Base-by-base conservation (phyloP, 92 coral and sea anemone genomes). In the Diadumene lineata region DNA sequence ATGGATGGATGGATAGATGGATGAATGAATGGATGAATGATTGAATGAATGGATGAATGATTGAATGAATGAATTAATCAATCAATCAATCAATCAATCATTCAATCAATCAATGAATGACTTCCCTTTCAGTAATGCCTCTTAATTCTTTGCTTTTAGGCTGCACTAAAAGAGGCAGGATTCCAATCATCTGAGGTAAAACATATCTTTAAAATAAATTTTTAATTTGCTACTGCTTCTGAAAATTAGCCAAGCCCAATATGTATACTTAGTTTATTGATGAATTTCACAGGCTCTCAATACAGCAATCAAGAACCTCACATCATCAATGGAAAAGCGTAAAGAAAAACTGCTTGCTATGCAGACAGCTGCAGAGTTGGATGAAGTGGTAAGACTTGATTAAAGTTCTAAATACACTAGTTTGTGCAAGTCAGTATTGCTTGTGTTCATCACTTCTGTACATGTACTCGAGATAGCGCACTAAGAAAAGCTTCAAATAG, bases 291-390 rank as follows among this genome's bases (percentile, higher is more conserved):
- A 92, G 98, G 92, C 96, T 48, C 76, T 93, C 19, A 86, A 84
- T 65, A 72, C 87, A 8, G 87, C 92, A 44, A 86, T 94, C 72
- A 92, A 92, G 60, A 92, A 82, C 66, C 81, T 91, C 1, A 81
- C 85, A 0, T 51, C 94, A 24, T 83, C 97, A 18, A 72, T 89
- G 51, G 81, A 88, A 26, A 94, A 82, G 43, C 80, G 97, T 70
- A 88, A 91, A 30, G 98, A 94, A 56, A 94, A 94, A 79, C 79
- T 94, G 34, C 89, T 85, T 1, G 97, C 93, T 21, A 86, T 94
- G 90, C 94, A 92, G 44, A 85, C 98, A 56, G 97, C 98, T 53
- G 87, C 87, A 69, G 97, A 90, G 27, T 65, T 90, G 73, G 97
- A 94, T 77, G 89, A 91, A 15, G 94, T 88, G 73, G 98, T 94